phyloP scores from a whole-genome alignment of 2,888 invertebrate genomes.

The Hemistola chrysoprasaria region DNA sequence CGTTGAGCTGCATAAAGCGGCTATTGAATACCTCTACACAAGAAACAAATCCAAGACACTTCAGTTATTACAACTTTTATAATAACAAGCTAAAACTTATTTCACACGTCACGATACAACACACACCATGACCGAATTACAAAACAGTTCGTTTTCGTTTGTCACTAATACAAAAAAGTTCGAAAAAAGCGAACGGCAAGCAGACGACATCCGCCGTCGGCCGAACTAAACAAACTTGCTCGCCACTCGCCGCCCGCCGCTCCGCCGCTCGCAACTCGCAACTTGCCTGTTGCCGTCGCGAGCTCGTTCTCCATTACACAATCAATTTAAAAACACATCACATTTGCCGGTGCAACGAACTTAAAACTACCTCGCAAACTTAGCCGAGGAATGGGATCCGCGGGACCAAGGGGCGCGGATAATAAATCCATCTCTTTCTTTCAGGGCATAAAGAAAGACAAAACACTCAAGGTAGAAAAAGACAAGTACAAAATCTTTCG shows the following conservation, averaged over 20 bases:
- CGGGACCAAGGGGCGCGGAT: constrained; percentile 43
- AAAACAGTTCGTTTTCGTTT: constrained; percentile 55
- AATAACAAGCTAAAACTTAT: constrained; percentile 45
- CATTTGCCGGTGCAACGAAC: constrained; percentile 8
- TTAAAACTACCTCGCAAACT: constrained; percentile 34
- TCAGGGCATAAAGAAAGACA: constrained; percentile 30
- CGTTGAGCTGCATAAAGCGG: constrained; percentile 31
- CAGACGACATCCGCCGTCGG: constrained; percentile 62
- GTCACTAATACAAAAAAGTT: constrained; percentile 55
- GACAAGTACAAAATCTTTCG: constrained; percentile 41
- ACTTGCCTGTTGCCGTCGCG: constrained; percentile 29
- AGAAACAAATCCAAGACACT: constrained; percentile 34
- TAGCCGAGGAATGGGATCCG: constrained; percentile 49
- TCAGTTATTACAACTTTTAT: constrained; percentile 28
- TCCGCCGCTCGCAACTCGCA: no score
- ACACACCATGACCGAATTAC: constrained; percentile 54
- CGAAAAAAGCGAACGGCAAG: constrained; percentile 57
- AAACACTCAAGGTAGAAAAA: constrained; percentile 31
- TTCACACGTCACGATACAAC: constrained; percentile 41
- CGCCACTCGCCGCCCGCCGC: no score
- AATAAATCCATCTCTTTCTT: constrained; percentile 31
- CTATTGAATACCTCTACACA: constrained; percentile 22
- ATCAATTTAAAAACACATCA: constrained; percentile 44
- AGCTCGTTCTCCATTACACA: constrained; percentile 41
- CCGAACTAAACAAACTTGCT: constrained; percentile 67